Evolutionary conservation across 2,113 vertebrate genomes (phyloP), one percentile per base, ranked within the genome.

Genomic region (Dasyurus viverrinus): DNA sequence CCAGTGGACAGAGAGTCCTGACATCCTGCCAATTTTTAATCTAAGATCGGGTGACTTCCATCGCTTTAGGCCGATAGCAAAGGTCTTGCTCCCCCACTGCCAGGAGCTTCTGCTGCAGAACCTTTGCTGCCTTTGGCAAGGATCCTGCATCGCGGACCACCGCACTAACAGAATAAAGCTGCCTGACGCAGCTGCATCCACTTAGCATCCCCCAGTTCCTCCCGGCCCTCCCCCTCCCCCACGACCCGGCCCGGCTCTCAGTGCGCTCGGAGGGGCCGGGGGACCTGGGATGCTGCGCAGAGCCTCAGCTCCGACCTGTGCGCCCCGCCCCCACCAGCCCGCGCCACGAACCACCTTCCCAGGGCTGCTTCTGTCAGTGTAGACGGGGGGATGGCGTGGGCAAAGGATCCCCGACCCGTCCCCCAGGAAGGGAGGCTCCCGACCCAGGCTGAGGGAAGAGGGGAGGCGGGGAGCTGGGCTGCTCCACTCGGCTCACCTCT

Each of bases 181-280:
- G 68, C 19, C n/a, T 84, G 36, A 36, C 60, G 36, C 19, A 5
- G n/a, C 22, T 42, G 68, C n/a, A 7, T 42, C 16, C n/a, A 4
- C 16, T n/a, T 26, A 16, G 30, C 60, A 22, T 1, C 68, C 8
- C 68, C 8, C 8, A n/a, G 42, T 7, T 6, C 68, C 68, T 23
- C n/a, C 16, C 50, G 50, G 50, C 42, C 8, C 68, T 84, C 16
- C n/a, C 68, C 22, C n/a, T 19, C n/a, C 68, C 22, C n/a, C n/a
- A n/a, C 11, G 0, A 9, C 36, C 27, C 7, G 0, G 36, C 48
- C 30, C 0, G 46, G 5, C 11, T 0, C 54, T 16, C 14, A 11
- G 16, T 16, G 90, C 3, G 30, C 36, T 0, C 0, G 19, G 36
- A 27, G 1, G 2, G 36, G 90, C 12, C n/a, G 14, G 12, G 2